A percentile compares a stretch with the other conserved stretches of the same genome.
Evolutionary conservation across 2,888 invertebrate species (phyloP).

Genomic region (Neelides folsomi): DNA sequence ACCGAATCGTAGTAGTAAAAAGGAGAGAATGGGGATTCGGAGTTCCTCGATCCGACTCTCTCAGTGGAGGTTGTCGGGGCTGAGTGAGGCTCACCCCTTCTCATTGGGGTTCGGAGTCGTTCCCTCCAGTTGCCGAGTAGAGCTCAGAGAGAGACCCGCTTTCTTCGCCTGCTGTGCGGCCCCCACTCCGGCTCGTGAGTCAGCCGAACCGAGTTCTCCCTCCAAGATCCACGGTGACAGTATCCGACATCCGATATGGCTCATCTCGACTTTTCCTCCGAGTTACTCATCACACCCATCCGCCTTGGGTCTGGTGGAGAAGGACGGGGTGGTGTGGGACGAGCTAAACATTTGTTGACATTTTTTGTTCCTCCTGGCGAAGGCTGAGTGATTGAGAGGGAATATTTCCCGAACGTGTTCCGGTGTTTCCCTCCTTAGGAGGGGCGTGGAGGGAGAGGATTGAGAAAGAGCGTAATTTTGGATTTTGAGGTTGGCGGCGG

Average conservation of each 20-base stretch:
- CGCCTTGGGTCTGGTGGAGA: constrained; percentile 6
- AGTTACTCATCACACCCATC: constrained; percentile 10
- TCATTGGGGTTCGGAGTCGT: no score
- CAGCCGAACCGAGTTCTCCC: background rate
- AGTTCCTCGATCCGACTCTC: constrained; percentile 19
- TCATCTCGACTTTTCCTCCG: constrained; percentile 10
- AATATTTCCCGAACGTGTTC: constrained; percentile 1
- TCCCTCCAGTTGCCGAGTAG: no score
- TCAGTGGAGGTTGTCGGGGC: no score
- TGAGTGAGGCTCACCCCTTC: no score
- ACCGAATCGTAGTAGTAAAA: constrained; percentile 32
- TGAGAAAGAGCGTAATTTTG: constrained; percentile 4
- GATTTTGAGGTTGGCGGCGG: constrained; percentile 7
- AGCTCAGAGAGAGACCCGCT: no score
- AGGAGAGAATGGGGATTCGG: constrained; percentile 18
- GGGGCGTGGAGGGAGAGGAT: constrained; percentile 7
- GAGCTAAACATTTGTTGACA: background rate
- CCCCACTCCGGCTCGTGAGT: no score
- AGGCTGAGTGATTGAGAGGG: background rate
- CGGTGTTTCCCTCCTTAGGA: background rate
- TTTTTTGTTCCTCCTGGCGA: background rate
- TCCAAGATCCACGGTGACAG: constrained; percentile 6
- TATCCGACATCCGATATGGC: background rate
- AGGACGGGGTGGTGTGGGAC: background rate
- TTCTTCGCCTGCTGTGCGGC: no score